Evolutionary conservation across 1,140 invertebrate species (phyloP), one percentile per base, ranked within the genome.

Genomic region (Neelides sp.): DNA sequence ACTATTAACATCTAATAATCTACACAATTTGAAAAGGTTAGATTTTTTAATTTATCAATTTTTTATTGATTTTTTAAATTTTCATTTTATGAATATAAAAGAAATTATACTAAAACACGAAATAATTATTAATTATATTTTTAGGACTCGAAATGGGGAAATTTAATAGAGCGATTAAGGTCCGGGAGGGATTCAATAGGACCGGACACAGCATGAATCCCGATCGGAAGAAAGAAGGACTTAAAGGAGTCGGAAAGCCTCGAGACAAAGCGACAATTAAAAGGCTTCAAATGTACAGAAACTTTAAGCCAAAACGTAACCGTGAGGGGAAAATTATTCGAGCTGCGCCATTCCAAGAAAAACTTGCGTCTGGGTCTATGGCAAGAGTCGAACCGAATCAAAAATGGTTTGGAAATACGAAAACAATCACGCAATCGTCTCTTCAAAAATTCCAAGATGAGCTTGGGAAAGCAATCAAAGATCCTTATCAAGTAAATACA

Each of bases 381-480:
- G 90, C 94, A 28, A 74, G 95, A 41, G 83, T 99, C 5, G 94
- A 97, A 69, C 96, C 96, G 5, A 95, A 89, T 57, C 85, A 91
- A 63, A 92, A 87, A 68, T 99, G 96, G 96, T 99, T 99, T 72
- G 92, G 91, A 56, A 91, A 92, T 63, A 83, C 84, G 0, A 73
- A 85, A 54, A 83, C 90, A 0, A 90, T 99, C 59, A 85, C 87
- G 0, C 94, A 99, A 70, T 81, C 78, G 64, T 84, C 90, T 3
- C 69, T 99, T 23, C 95, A 99, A 72, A 92, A 88, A 62, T 99
- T 99, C 66, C 92, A 98, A 72, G 83, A 86, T 44, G 91, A 96
- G 70, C 77, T 99, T 63, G 89, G 87, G 27, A 86, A 87, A 62
- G 93, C 84, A 23, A 75, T 93, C 36, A 90, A 84, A 63, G 91